These are phyloP conservation scores for Rhinella marina DNA, from an alignment of 2,797 vertebrate species.

Conservation along the genomic window DNA sequence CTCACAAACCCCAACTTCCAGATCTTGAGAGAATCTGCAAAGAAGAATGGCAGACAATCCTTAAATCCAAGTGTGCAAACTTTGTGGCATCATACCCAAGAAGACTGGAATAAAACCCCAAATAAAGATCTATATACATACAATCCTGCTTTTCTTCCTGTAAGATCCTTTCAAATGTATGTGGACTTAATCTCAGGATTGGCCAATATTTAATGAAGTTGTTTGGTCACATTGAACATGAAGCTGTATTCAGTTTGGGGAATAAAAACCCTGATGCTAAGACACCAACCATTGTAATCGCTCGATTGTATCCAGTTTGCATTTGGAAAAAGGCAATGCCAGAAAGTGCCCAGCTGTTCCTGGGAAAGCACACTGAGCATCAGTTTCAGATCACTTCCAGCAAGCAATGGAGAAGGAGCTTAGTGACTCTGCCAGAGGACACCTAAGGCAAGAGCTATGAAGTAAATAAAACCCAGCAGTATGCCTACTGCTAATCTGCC, in stretches of 20 bases:
- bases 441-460: background rate
- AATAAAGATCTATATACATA: slow-evolving; percentile 24
- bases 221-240: slow-evolving; percentile 48
- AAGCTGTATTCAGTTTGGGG: slow-evolving; percentile 50
- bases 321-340: slow-evolving; percentile 44
- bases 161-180: slow-evolving; percentile 24
- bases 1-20: no score
- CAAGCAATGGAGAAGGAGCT: slow-evolving; percentile 55
- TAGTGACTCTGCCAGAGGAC: slow-evolving; percentile 26
- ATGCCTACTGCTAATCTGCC: slow-evolving; percentile 59
- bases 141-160: slow-evolving; percentile 2
- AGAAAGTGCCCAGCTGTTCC: slow-evolving; percentile 62
- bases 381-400: slow-evolving; percentile 60
- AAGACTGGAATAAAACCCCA: background rate
- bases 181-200: slow-evolving; percentile 40
- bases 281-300: slow-evolving; percentile 55
- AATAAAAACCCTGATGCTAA: slow-evolving; percentile 49
- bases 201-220: slow-evolving; percentile 52
- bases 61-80: no score
- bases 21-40: no score
- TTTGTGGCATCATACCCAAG: no score
- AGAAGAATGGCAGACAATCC: no score
- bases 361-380: slow-evolving; percentile 61
- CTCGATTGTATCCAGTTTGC: slow-evolving; percentile 60
- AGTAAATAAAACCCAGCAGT: slow-evolving; percentile 59